Conservation (phyloP, 1,140 invertebrate genomes). For the Vanessa atalanta region DNA sequence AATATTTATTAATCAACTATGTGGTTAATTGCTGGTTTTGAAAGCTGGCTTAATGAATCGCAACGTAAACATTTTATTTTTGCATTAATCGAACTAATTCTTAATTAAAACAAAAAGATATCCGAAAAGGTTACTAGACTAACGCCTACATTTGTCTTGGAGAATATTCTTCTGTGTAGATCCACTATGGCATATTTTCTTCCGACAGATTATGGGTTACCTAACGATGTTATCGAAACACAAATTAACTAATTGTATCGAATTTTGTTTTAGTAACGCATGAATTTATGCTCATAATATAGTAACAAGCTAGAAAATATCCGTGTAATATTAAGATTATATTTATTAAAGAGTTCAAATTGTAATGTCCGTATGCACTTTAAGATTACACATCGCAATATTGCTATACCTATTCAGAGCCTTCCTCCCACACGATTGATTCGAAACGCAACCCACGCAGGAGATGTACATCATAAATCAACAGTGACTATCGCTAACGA, state of each 20-base stretch:
- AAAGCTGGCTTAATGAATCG: too few species aligned
- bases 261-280: not conserved
- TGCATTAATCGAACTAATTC: too few species aligned
- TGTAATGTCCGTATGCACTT: slow-evolving; percentile 41
- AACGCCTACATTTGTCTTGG: too few species aligned
- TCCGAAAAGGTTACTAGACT: too few species aligned
- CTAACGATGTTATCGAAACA: too few species aligned
- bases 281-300: not conserved
- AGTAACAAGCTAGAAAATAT: slow-evolving; percentile 24
- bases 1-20: not conserved
- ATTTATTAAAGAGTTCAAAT: slow-evolving; percentile 24
- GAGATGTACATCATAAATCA: slow-evolving; percentile 71
- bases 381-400: slow-evolving; percentile 51
- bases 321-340: slow-evolving; percentile 28
- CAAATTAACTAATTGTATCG: not conserved
- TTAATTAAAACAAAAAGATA: too few species aligned
- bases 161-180: too few species aligned
- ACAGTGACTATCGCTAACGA: slow-evolving; percentile 72
- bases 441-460: slow-evolving; percentile 56
- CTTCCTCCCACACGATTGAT: slow-evolving; percentile 55
- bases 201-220: too few species aligned
- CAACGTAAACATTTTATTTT: too few species aligned
- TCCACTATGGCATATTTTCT: too few species aligned
- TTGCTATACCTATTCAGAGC: slow-evolving; percentile 46
- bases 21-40: too few species aligned